Percentiles rank a stretch among this genome's conserved stretches.
phyloP scores from a whole-genome alignment of 2,888 invertebrate genomes.

The Xylocampa areola region DNA sequence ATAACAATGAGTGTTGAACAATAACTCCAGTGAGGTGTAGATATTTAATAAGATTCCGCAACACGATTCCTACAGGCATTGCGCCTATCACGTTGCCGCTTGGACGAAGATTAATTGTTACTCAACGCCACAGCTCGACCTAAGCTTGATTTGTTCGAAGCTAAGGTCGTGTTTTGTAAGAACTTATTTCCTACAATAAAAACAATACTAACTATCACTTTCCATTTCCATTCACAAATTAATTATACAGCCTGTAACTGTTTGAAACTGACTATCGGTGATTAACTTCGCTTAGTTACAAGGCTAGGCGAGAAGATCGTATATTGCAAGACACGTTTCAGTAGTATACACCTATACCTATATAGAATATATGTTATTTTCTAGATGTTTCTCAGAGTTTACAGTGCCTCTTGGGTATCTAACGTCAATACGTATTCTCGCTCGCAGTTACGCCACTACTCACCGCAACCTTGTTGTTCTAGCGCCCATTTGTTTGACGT shows the following conservation, averaged over 20 bases:
- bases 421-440: conserved; percentile 64
- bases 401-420: conserved; percentile 49
- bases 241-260: conserved; percentile 51
- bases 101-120: conserved; percentile 85
- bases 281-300: conserved; percentile 42
- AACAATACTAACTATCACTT: conserved; percentile 59
- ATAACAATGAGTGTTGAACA: conserved; percentile 83
- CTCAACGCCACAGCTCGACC: conserved; percentile 68
- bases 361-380: conserved; percentile 52
- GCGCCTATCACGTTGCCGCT: conserved; percentile 77
- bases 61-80: conserved; percentile 81
- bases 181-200: conserved; percentile 55
- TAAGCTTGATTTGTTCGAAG: conserved; percentile 66
- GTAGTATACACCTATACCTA: conserved; percentile 59
- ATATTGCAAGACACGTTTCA: conserved; percentile 35
- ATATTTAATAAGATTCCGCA: conserved; percentile 84
- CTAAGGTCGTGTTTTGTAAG: conserved; percentile 66
- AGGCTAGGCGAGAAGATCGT: conserved; percentile 58
- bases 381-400: conserved; percentile 29
- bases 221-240: conserved; percentile 57
- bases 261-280: conserved; percentile 51
- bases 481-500: conserved; percentile 78
- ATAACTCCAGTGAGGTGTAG: conserved; percentile 75
- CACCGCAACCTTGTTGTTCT: conserved; percentile 79
- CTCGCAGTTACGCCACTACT: conserved; percentile 72